These are phyloP conservation scores for Rattus norvegicus DNA, from an alignment of 2,113 vertebrate genomes.

Conservation along the genomic window DNA sequence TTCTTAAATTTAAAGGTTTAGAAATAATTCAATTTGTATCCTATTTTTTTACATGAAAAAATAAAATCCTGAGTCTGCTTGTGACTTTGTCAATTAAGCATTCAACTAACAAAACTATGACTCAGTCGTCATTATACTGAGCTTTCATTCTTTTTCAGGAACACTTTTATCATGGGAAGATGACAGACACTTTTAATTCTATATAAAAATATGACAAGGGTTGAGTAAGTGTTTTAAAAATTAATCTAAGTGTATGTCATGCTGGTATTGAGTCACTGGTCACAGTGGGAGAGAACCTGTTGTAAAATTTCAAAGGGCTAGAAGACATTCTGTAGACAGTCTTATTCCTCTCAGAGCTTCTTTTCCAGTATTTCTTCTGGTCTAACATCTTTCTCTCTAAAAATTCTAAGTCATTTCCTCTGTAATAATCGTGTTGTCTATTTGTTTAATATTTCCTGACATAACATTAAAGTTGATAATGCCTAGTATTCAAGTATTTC, in stretches of 20 bases:
- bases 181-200: background rate
- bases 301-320: background rate
- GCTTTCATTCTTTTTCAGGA: background rate
- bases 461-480: background rate
- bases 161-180: background rate
- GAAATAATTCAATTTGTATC: background rate
- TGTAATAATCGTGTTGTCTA: background rate
- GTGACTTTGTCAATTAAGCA: background rate
- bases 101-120: background rate
- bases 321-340: rapidly evolving
- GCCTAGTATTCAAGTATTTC: background rate
- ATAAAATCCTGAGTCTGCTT: background rate
- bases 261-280: background rate
- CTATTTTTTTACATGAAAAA: background rate
- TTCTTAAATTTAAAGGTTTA: background rate
- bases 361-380: background rate
- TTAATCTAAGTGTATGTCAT: background rate
- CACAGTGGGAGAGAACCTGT: background rate
- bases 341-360: background rate
- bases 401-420: background rate
- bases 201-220: background rate
- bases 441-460: background rate
- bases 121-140: background rate
- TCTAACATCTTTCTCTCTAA: background rate
- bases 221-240: background rate